Conservation (phyloP, 2,888 invertebrate species). For the Eupithecia tripunctaria region DNA sequence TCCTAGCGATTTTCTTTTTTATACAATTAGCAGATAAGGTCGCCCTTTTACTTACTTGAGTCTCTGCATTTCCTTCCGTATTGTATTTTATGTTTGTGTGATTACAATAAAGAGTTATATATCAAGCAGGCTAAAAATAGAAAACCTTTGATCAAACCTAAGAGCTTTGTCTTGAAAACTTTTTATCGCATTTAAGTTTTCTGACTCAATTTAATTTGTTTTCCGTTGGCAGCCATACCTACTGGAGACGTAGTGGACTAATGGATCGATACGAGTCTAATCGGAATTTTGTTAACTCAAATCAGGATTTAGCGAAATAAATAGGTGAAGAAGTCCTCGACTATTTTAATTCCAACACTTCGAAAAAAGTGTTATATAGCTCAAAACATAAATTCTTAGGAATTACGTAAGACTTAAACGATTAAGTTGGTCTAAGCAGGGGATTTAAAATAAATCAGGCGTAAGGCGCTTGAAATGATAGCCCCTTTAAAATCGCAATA, state of each 20-base stretch:
- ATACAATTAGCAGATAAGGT: neutral
- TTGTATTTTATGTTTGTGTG: too few relatives aligned
- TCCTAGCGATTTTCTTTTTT: neutral
- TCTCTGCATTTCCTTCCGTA: too few relatives aligned
- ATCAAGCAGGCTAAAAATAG: too few relatives aligned
- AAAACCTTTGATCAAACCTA: neutral
- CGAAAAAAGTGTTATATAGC: neutral
- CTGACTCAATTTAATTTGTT: neutral
- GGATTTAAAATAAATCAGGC: constrained; percentile 9
- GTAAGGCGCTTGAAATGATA: constrained; percentile 13
- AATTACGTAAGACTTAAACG: neutral
- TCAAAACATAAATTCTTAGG: neutral
- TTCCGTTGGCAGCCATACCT: constrained; percentile 6
- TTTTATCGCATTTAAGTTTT: neutral
- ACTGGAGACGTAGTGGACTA: neutral
- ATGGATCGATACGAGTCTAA: constrained; percentile 22
- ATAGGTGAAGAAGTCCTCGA: too few relatives aligned
- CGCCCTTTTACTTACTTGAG: too few relatives aligned
- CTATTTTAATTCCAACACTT: neutral
- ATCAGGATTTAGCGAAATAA: constrained; percentile 34
- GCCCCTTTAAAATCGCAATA: constrained; percentile 30
- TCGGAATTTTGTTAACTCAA: constrained; percentile 49
- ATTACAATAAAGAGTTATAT: too few relatives aligned
- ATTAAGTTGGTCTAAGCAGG: constrained; percentile 1
- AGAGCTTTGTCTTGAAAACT: neutral